A percentile compares a stretch with the other conserved stretches of the same genome.
These are phyloP conservation scores for Drosophila neocordata DNA, from an alignment of 1,140 invertebrate genomes.

Conservation along the genomic window DNA sequence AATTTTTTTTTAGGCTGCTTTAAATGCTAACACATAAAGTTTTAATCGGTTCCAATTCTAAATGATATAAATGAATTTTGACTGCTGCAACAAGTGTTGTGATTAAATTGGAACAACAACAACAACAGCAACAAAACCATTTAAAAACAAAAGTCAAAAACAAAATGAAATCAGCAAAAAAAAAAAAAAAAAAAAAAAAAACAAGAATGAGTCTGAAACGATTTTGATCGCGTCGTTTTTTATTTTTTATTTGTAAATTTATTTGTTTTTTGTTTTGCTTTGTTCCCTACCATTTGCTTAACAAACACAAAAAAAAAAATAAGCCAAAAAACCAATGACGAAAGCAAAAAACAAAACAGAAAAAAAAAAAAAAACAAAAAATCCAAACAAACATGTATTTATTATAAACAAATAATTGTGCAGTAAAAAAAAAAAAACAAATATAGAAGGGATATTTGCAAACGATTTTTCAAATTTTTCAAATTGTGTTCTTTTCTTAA, in stretches of 20 bases:
- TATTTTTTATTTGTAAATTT: constrained; percentile 4
- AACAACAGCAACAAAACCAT: background rate
- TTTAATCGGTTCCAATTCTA: too few relatives aligned
- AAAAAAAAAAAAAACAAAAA: constrained; percentile 23
- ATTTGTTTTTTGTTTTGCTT: background rate
- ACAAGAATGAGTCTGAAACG: background rate
- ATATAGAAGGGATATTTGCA: background rate
- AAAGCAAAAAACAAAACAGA: constrained; percentile 9
- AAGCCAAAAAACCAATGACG: constrained; percentile 32
- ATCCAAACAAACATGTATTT: constrained; percentile 43
- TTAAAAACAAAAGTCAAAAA: background rate
- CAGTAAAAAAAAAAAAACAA: background rate
- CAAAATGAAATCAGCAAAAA: background rate
- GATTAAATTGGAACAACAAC: background rate
- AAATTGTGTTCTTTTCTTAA: background rate
- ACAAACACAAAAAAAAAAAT: background rate
- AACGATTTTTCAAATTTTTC: background rate
- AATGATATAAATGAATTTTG: too few relatives aligned
- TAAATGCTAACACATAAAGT: too few relatives aligned
- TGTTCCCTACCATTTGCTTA: background rate
- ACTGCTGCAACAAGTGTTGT: background rate
- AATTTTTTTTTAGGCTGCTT: background rate
- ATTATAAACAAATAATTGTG: constrained; percentile 39
- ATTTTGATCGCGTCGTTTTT: background rate
- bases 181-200: too few relatives aligned